Conservation (phyloP, 1,140 invertebrate species). For the Drosophila serrata region DNA sequence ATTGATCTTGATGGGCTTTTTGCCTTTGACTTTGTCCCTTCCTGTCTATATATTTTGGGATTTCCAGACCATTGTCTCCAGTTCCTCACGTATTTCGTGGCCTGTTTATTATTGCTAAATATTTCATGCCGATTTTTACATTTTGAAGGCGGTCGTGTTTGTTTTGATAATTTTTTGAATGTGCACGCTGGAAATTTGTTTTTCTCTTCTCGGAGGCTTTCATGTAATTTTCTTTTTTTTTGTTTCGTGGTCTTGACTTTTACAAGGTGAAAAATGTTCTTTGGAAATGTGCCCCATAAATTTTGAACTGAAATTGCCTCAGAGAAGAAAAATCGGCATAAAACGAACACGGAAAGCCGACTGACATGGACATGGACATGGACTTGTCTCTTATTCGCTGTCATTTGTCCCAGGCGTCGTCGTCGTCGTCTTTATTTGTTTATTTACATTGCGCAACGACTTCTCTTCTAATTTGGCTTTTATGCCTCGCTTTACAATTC, state of each 20-base stretch:
- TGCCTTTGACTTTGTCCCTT: conserved; percentile 13
- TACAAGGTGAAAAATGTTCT: conserved; percentile 68
- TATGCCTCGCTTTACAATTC: conserved; percentile 70
- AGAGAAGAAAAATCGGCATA: conserved; percentile 32
- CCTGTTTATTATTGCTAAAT: conserved; percentile 74
- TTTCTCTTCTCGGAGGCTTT: conserved; percentile 15
- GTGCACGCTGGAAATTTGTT: conserved; percentile 32
- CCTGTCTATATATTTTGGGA: neutral
- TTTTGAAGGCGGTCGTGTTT: conserved; percentile 58
- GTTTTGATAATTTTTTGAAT: conserved; percentile 67
- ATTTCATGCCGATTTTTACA: conserved; percentile 71
- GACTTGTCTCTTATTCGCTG: conserved; percentile 43
- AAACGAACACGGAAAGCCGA: conserved; percentile 14
- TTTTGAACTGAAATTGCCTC: conserved; percentile 50
- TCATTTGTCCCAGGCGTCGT: conserved; percentile 47
- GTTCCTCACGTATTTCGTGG: conserved; percentile 41
- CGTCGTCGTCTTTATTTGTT: conserved; percentile 53
- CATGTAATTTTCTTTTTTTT: conserved; percentile 32
- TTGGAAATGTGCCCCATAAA: conserved; percentile 49
- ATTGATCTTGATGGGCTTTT: conserved; percentile 62
- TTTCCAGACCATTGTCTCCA: conserved; percentile 9
- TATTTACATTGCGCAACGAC: conserved; percentile 63
- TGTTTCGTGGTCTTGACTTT: conserved; percentile 58
- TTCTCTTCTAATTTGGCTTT: conserved; percentile 66
- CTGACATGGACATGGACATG: conserved; percentile 66